Percentiles rank a stretch among this genome's conserved stretches.
phyloP scores from a whole-genome alignment of 2,888 invertebrate species.

The Drosophila siamana region DNA sequence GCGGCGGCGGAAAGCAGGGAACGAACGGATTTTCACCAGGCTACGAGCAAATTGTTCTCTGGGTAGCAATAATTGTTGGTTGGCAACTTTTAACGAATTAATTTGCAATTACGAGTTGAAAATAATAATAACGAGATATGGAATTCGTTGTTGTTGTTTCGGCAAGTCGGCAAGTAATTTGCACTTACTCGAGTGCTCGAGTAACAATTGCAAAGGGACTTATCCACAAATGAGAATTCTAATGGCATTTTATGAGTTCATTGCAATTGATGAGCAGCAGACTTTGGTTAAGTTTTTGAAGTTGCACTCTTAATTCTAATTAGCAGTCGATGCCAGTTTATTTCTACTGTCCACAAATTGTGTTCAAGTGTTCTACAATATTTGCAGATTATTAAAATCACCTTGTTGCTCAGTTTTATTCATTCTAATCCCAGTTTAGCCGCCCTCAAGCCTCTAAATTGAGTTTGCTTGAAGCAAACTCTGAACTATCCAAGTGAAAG shows the following conservation, averaged over 20 bases:
- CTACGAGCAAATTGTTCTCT: slow-evolving; percentile 31
- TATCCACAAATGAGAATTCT: not conserved
- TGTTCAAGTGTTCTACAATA: not conserved
- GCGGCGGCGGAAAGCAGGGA: not conserved
- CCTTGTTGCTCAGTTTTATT: not conserved
- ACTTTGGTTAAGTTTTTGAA: no score
- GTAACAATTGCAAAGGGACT: not conserved
- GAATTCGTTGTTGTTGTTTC: slow-evolving; percentile 7
- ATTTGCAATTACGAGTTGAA: slow-evolving; percentile 17
- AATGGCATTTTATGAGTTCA: not conserved
- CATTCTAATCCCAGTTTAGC: not conserved
- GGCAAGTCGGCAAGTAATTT: slow-evolving; percentile 3
- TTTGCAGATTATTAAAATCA: not conserved
- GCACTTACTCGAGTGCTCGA: not conserved
- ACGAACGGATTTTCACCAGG: no score
- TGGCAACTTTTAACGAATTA: slow-evolving; percentile 29
- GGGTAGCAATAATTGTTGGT: slow-evolving; percentile 28
- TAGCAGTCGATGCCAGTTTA: no score
- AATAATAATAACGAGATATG: slow-evolving; percentile 24
- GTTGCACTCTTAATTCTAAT: no score
- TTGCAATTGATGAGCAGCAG: not conserved
- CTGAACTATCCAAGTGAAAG: slow-evolving; percentile 25
- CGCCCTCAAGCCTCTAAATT: slow-evolving; percentile 3
- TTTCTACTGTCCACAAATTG: not conserved
- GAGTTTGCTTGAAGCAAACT: slow-evolving; percentile 5